These are phyloP conservation scores for Odobenus rosmarus DNA, from an alignment of 2,113 vertebrate species.

Conservation along the genomic window DNA sequence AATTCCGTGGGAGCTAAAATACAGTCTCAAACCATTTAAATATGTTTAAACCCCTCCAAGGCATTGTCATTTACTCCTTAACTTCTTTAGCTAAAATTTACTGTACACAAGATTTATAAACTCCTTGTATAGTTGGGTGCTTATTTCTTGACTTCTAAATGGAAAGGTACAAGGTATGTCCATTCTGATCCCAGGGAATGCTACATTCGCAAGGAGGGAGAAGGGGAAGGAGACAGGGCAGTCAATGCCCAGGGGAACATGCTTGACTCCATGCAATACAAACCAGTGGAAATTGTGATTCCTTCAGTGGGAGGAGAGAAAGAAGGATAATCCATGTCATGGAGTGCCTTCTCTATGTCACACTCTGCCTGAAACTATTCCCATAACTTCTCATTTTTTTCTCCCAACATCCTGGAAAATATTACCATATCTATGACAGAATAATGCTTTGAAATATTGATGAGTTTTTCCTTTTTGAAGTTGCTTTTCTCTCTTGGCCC, in stretches of 20 bases:
- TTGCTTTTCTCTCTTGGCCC: not conserved
- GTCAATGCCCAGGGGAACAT: accelerated
- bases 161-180: not conserved
- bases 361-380: not conserved
- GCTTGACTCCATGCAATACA: not conserved
- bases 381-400: not conserved
- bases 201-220: not conserved
- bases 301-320: not conserved
- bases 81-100: not conserved
- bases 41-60: not conserved
- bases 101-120: not conserved
- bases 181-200: not conserved
- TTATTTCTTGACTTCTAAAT: not conserved
- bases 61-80: not conserved
- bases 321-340: not conserved
- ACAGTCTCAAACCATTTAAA: not conserved
- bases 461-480: not conserved
- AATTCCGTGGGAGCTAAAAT: not conserved
- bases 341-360: not conserved
- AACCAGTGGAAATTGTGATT: not conserved
- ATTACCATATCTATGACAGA: not conserved
- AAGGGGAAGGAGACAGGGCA: not conserved
- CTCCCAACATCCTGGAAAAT: not conserved
- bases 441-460: not conserved
- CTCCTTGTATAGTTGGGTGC: not conserved